Evolutionary conservation across 2,113 vertebrate genomes (phyloP).

Genomic region (Scomber scombrus): DNA sequence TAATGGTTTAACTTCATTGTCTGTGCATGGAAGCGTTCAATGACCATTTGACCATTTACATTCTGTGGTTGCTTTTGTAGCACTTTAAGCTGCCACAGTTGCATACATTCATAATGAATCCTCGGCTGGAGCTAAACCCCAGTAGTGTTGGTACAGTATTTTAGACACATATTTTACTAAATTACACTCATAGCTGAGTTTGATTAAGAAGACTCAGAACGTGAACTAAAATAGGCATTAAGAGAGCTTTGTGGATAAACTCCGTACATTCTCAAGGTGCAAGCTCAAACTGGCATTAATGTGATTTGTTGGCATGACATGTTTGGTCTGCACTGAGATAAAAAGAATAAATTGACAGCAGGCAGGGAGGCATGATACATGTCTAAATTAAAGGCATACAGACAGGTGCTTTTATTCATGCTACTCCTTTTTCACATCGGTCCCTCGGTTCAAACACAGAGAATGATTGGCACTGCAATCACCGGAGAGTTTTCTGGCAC

Average conservation of each 20-base stretch:
- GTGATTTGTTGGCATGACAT: constrained; percentile 32
- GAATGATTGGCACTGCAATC: constrained; percentile 72
- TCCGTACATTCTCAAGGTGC: constrained; percentile 11
- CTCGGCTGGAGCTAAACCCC: background rate
- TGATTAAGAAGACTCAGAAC: constrained; percentile 22
- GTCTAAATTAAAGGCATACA: constrained; percentile 46
- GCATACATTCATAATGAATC: background rate
- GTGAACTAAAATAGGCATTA: background rate
- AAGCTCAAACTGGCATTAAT: constrained; percentile 18
- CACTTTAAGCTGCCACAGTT: background rate
- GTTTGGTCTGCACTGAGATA: constrained; percentile 41
- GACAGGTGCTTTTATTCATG: constrained; percentile 42
- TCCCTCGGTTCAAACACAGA: constrained; percentile 37
- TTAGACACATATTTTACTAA: constrained; percentile 16
- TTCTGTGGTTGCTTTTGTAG: background rate
- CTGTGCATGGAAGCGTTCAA: background rate
- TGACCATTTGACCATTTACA: background rate
- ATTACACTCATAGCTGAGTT: constrained; percentile 13
- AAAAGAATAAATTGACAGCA: constrained; percentile 52
- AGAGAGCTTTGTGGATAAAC: constrained; percentile 3
- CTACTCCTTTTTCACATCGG: constrained; percentile 18
- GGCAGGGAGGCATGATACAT: constrained; percentile 9
- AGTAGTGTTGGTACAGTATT: background rate
- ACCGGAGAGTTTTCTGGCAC: constrained; percentile 54
- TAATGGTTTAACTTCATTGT: constrained; percentile 61